Evolutionary conservation across 2,888 invertebrate genomes (phyloP).

Genomic region (Acleris laterana): DNA sequence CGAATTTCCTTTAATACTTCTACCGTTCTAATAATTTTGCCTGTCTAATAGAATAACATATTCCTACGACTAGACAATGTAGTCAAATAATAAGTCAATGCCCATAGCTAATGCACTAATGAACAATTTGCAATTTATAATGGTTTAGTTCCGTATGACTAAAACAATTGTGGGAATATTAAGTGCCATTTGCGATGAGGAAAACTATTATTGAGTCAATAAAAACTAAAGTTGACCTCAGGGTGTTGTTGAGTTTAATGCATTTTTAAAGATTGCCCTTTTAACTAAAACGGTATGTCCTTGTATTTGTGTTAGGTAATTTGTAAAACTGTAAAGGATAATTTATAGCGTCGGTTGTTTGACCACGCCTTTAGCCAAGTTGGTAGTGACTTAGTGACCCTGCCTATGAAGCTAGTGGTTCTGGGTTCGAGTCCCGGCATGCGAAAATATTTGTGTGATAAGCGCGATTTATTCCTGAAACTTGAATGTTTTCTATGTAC

Average conservation of each 20-base stretch:
- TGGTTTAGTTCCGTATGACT: slow-evolving; percentile 36
- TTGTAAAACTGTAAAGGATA: not conserved
- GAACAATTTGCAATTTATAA: slow-evolving; percentile 34
- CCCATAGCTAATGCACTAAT: slow-evolving; percentile 35
- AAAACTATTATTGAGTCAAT: slow-evolving; percentile 33
- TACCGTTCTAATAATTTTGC: no score
- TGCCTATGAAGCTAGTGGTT: no score
- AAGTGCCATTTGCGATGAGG: slow-evolving; percentile 37
- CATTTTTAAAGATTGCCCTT: slow-evolving; percentile 30
- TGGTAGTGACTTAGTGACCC: no score
- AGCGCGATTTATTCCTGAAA: no score
- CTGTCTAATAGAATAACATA: not conserved
- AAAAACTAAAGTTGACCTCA: slow-evolving; percentile 30
- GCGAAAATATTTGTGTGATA: no score
- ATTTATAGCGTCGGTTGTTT: no score
- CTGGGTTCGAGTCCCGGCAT: no score
- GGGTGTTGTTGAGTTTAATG: slow-evolving; percentile 29
- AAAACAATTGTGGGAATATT: slow-evolving; percentile 36
- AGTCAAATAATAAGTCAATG: slow-evolving; percentile 10
- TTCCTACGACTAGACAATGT: slow-evolving; percentile 1
- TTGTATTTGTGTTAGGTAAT: slow-evolving; percentile 11
- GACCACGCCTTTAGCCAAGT: no score
- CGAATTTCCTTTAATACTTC: no score
- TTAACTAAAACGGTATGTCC: slow-evolving; percentile 20
- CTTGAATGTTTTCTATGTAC: no score